A percentile compares a stretch with the other conserved stretches of the same genome.
Conservation (phyloP, 2,888 invertebrate genomes). For the Hemistola chrysoprasaria region DNA sequence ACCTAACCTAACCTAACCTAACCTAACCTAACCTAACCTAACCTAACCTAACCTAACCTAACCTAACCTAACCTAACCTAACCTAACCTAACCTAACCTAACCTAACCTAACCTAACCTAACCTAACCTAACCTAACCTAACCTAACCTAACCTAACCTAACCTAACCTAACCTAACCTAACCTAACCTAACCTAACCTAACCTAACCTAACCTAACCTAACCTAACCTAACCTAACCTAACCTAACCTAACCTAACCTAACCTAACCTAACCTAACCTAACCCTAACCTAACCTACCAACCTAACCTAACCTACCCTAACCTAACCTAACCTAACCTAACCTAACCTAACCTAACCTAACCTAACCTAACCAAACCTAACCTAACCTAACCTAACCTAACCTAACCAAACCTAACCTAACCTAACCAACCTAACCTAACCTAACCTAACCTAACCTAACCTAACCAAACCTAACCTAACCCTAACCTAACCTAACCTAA, state of each 20-base stretch:
- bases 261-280: conserved; percentile 24
- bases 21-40: conserved; percentile 17
- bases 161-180: conserved; percentile 26
- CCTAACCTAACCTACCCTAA: conserved; percentile 22
- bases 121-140: conserved; percentile 16
- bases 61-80: conserved; percentile 15
- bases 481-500: conserved; percentile 23
- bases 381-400: conserved; percentile 21
- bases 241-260: conserved; percentile 24
- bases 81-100: conserved; percentile 18
- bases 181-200: conserved; percentile 26
- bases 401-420: conserved; percentile 21
- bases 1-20: conserved; percentile 18
- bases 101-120: conserved; percentile 18
- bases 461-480: conserved; percentile 10
- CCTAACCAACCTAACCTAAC: conserved; percentile 21
- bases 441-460: conserved; percentile 23
- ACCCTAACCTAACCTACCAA: conserved; percentile 23
- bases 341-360: conserved; percentile 20
- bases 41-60: conserved; percentile 1
- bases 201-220: conserved; percentile 27
- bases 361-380: conserved; percentile 21
- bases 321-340: conserved; percentile 24
- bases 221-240: conserved; percentile 27
- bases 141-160: conserved; percentile 11